Percentiles rank a stretch among this genome's conserved stretches.
phyloP scores from a whole-genome alignment of 2,888 invertebrate genomes.

The Amorpha juglandis region DNA sequence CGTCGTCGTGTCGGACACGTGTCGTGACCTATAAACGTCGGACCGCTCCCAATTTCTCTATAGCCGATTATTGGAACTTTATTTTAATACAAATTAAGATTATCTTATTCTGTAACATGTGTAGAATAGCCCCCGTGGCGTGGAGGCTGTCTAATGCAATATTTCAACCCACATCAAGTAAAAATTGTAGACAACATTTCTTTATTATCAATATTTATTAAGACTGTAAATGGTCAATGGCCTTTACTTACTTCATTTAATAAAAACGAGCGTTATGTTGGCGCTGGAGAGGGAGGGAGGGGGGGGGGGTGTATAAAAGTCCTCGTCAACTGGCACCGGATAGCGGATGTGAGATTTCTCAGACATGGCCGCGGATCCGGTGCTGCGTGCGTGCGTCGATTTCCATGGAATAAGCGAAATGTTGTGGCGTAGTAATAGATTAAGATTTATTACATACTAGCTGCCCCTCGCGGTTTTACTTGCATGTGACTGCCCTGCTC shows the following conservation, averaged over 20 bases:
- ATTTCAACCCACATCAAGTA: too few species aligned
- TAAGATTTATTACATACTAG: too few species aligned
- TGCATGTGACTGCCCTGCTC: too few species aligned
- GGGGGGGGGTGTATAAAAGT: slow-evolving; percentile 12
- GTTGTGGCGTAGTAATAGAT: background rate
- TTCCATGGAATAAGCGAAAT: slow-evolving; percentile 9
- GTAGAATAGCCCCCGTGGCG: too few species aligned
- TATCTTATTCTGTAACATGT: too few species aligned
- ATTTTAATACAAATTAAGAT: background rate
- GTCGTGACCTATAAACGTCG: slow-evolving; percentile 40
- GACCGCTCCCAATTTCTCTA: background rate
- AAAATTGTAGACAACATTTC: too few species aligned
- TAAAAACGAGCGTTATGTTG: background rate
- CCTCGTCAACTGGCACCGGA: slow-evolving; percentile 11
- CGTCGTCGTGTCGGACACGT: slow-evolving; percentile 46
- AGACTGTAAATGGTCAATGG: too few species aligned
- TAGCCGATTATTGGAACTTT: background rate
- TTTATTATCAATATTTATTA: too few species aligned
- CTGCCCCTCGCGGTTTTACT: too few species aligned
- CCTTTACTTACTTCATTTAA: background rate
- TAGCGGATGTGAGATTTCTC: slow-evolving; percentile 20
- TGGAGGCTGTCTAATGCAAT: too few species aligned
- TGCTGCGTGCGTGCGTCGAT: background rate
- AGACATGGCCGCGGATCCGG: slow-evolving; percentile 23
- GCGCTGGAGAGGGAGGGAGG: background rate